A percentile compares a stretch with the other conserved stretches of the same genome.
Evolutionary conservation across 1,140 invertebrate species (phyloP).

Genomic region (Lamellibrachia luymesi): DNA sequence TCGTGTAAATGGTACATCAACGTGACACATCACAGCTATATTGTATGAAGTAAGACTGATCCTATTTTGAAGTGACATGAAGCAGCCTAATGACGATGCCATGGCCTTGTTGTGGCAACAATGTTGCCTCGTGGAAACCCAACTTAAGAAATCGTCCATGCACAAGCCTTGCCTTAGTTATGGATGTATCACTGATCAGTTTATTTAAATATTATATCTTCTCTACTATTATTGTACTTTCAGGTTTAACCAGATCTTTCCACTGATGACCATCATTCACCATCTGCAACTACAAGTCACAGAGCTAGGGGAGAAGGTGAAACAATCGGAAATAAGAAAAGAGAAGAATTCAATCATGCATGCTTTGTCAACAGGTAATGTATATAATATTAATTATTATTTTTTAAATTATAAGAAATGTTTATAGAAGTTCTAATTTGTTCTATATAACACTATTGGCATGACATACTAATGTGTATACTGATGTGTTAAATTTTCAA

Average conservation of each 20-base stretch:
- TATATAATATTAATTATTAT: not conserved
- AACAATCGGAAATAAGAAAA: not conserved
- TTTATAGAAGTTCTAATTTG: not conserved
- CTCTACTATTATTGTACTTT: not conserved
- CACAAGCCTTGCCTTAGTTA: not conserved
- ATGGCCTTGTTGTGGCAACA: no score
- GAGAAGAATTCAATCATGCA: not conserved
- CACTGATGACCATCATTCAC: not conserved
- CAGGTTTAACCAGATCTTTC: not conserved
- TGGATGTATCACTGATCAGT: not conserved
- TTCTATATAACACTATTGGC: not conserved
- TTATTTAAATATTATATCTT: not conserved
- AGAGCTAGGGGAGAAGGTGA: not conserved
- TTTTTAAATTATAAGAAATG: not conserved
- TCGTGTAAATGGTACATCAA: no score
- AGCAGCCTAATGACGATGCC: no score
- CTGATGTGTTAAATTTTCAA: no score
- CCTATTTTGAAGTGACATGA: no score
- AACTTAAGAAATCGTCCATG: not conserved
- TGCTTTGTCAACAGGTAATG: not conserved
- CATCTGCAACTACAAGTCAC: not conserved
- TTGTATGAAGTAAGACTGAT: no score
- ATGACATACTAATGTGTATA: not conserved
- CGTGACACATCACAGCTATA: no score
- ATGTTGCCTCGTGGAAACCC: no score